These are phyloP conservation scores for Lagenorhynchus albirostris DNA, from an alignment of 2,113 vertebrate species.

Conservation along the genomic window DNA sequence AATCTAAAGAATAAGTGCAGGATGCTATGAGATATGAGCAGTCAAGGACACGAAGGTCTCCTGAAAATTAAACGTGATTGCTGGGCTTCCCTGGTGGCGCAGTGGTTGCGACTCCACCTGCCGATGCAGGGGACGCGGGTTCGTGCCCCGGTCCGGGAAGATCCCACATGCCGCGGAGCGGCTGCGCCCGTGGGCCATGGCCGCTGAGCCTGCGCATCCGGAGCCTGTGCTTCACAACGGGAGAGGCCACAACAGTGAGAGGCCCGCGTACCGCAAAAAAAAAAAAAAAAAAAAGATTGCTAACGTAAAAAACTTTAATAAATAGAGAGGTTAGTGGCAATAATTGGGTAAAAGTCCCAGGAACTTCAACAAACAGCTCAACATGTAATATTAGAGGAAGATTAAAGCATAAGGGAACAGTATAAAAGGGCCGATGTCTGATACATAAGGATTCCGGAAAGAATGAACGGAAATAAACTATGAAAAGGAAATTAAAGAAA, in stretches of 20 bases:
- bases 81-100: no score
- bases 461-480: neutral
- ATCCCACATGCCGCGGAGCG: no score
- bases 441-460: neutral
- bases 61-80: neutral
- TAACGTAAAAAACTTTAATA: neutral
- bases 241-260: no score
- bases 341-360: neutral
- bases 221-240: no score
- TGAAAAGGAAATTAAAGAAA: neutral
- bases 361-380: neutral
- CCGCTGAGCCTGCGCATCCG: no score
- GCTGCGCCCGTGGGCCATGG: fast-evolving
- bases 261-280: no score
- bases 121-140: no score
- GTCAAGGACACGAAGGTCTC: neutral
- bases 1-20: neutral
- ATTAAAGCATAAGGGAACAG: neutral
- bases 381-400: neutral
- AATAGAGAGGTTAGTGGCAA: neutral
- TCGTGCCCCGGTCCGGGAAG: no score
- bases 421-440: neutral
- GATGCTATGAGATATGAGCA: neutral
- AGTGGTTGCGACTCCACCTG: no score
- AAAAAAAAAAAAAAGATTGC: neutral